These are phyloP conservation scores for Sarcophaga caerulescens DNA, from an alignment of 2,888 invertebrate genomes.

Conservation along the genomic window DNA sequence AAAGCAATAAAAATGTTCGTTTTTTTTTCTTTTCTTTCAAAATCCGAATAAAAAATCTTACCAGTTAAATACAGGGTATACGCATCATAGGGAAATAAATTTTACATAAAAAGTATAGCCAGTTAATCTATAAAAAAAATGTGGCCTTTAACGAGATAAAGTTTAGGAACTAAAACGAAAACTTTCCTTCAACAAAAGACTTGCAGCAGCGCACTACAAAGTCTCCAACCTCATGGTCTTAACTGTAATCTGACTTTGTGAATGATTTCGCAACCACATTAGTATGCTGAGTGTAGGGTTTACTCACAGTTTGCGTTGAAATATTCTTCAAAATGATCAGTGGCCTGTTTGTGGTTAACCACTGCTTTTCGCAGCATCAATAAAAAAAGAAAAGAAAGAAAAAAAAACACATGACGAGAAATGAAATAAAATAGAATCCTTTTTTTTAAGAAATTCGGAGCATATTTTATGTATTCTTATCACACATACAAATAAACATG, in stretches of 20 bases:
- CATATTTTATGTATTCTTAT: conserved; percentile 24
- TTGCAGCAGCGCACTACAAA: no score
- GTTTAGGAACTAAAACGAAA: no score
- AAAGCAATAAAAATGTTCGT: conserved; percentile 63
- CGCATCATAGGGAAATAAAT: conserved; percentile 53
- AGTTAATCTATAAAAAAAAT: background rate
- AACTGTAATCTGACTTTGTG: no score
- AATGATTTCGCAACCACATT: no score
- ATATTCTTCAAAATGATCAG: conserved; percentile 33
- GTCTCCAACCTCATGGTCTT: no score
- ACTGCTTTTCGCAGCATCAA: conserved; percentile 19
- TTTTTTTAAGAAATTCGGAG: background rate
- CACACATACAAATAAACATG: conserved; percentile 20
- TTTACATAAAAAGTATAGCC: conserved; percentile 45
- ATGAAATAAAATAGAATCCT: background rate
- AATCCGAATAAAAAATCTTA: conserved; percentile 29
- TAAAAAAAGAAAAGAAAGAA: background rate
- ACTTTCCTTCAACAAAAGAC: no score
- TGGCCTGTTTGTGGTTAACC: conserved; percentile 61
- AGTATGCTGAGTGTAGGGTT: no score
- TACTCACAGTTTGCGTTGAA: background rate
- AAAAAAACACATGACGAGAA: conserved; percentile 12
- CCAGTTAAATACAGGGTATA: conserved; percentile 24
- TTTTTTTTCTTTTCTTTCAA: conserved; percentile 16
- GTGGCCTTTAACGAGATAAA: no score